phyloP scores from a whole-genome alignment of 2,113 vertebrate genomes.

The Meles meles region DNA sequence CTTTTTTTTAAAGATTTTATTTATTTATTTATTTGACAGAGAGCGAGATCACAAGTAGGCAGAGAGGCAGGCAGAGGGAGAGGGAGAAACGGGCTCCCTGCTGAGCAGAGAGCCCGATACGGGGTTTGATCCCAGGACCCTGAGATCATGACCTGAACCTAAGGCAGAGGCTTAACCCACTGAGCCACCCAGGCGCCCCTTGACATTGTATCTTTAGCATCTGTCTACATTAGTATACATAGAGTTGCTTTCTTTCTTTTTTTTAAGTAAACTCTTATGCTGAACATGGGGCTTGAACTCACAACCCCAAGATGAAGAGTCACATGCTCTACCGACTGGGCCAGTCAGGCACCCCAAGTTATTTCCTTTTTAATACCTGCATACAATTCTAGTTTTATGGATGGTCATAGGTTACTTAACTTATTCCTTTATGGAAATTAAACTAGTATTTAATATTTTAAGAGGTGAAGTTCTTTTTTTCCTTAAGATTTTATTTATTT shows the following conservation, averaged over 20 bases:
- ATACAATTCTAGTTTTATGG: not conserved
- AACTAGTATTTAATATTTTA: not conserved
- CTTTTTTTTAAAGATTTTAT: no score
- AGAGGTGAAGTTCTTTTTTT: not conserved
- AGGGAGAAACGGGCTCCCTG: no score
- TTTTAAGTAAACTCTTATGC: not conserved
- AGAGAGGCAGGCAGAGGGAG: no score
- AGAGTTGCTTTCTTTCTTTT: not conserved
- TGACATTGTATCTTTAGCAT: not conserved
- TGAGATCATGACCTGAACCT: no score
- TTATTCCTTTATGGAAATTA: not conserved
- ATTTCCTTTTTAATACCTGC: not conserved
- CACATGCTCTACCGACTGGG: not conserved
- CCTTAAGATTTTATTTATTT: no score
- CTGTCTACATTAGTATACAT: not conserved
- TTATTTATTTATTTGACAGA: no score
- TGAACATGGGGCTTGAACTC: not conserved
- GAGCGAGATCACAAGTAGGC: no score
- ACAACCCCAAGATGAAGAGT: not conserved
- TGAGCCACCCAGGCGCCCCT: no score
- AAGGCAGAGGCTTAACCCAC: no score
- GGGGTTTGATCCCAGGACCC: no score
- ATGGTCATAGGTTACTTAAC: not conserved
- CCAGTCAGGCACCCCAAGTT: not conserved
- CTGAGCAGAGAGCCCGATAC: no score